Percentiles rank a stretch among this genome's conserved stretches.
phyloP scores from a whole-genome alignment of 2,113 vertebrate genomes.

The Odontesthes bonariensis region DNA sequence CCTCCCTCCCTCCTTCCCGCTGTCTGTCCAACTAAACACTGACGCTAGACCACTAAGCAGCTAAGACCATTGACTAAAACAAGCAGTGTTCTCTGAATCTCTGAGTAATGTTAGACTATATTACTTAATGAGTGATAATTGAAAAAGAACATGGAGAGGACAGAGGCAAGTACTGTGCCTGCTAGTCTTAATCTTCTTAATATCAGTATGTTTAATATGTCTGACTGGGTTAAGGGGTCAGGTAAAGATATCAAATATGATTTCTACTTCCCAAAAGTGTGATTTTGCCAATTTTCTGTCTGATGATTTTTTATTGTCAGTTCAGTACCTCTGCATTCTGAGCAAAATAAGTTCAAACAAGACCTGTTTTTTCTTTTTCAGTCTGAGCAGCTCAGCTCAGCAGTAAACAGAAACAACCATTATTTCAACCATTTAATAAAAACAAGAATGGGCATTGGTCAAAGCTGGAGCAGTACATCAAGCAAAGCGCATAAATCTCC shows the following conservation, averaged over 20 bases:
- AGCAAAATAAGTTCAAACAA: no score
- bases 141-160: neutral
- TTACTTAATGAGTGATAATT: slow-evolving; percentile 4
- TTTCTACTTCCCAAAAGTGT: no score
- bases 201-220: no score
- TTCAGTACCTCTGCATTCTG: no score
- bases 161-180: neutral
- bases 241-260: no score
- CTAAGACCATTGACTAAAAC: slow-evolving; percentile 40
- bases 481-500: neutral
- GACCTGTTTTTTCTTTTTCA: neutral
- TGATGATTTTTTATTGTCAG: no score
- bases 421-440: neutral
- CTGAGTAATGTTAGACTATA: neutral
- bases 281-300: no score
- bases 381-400: neutral
- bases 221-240: no score
- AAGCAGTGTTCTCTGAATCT: slow-evolving; percentile 10
- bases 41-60: slow-evolving; percentile 44
- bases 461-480: slow-evolving; percentile 2
- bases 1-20: neutral
- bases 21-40: slow-evolving; percentile 46
- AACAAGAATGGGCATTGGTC: neutral
- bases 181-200: neutral
- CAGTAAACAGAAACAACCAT: no score